Evolutionary conservation across 1,140 invertebrate species (phyloP).

Genomic region (Mizuhopecten yessoensis): DNA sequence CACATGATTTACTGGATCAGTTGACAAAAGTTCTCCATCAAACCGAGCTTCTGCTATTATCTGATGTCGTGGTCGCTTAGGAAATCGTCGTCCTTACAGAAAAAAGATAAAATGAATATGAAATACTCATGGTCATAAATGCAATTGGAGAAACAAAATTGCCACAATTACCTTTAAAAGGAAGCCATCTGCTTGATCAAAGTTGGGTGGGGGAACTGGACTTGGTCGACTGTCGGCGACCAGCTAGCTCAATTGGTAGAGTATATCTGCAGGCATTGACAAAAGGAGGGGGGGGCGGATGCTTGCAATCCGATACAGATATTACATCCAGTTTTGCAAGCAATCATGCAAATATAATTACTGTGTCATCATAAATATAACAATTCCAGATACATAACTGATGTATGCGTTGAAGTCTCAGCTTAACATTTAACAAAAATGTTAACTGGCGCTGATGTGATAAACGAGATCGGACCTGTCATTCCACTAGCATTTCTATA

Average conservation of each 20-base stretch:
- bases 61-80: constrained; percentile 79
- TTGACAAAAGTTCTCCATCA: constrained; percentile 84
- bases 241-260: too few species aligned
- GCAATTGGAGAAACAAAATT: too few species aligned
- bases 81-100: constrained; percentile 82
- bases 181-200: too few species aligned
- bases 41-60: constrained; percentile 84
- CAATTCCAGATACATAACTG: too few species aligned
- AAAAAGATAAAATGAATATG: background rate
- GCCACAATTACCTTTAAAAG: too few species aligned
- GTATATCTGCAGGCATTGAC: too few species aligned
- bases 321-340: background rate
- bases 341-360: background rate
- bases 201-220: too few species aligned
- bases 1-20: constrained; percentile 83
- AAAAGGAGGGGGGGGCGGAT: background rate
- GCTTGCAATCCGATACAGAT: background rate
- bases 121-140: too few species aligned
- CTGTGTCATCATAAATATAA: too few species aligned
- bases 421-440: background rate
- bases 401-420: background rate
- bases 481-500: background rate
- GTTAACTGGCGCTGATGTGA: background rate
- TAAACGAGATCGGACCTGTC: constrained; percentile 66
- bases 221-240: too few species aligned